A percentile compares a stretch with the other conserved stretches of the same genome.
Evolutionary conservation across 1,140 invertebrate genomes (phyloP).

Genomic region (Achroia grisella): DNA sequence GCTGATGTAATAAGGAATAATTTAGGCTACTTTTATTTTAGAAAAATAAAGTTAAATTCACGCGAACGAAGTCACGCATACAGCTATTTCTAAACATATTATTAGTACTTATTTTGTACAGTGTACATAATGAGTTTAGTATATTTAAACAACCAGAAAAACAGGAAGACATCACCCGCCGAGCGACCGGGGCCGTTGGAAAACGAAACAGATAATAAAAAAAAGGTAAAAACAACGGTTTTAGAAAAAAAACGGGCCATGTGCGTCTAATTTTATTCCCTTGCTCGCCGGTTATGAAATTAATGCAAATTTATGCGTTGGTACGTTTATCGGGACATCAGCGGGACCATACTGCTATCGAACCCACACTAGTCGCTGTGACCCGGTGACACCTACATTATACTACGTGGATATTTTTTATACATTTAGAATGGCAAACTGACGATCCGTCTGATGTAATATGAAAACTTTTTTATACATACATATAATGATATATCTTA

Average conservation of each 20-base stretch:
- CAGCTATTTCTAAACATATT: too few species aligned
- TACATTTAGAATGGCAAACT: too few species aligned
- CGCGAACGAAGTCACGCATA: too few species aligned
- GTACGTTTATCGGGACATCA: slow-evolving; percentile 22
- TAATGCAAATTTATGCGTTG: slow-evolving; percentile 61
- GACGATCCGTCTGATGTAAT: too few species aligned
- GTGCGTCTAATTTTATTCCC: slow-evolving; percentile 66
- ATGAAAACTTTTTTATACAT: too few species aligned
- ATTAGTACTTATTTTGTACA: too few species aligned
- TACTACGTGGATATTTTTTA: neutral
- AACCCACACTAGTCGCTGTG: neutral
- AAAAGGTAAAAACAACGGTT: slow-evolving; percentile 56
- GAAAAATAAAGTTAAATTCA: too few species aligned
- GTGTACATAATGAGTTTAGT: too few species aligned
- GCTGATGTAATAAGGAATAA: too few species aligned
- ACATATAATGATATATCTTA: too few species aligned
- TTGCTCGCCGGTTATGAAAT: slow-evolving; percentile 64
- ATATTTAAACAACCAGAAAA: neutral
- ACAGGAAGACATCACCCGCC: slow-evolving; percentile 3
- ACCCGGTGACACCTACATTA: slow-evolving; percentile 2
- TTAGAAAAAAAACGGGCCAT: slow-evolving; percentile 47
- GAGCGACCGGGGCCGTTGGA: slow-evolving; percentile 33
- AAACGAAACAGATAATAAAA: slow-evolving; percentile 30
- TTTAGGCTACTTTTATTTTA: too few species aligned
- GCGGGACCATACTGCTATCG: slow-evolving; percentile 21